Percentiles rank a stretch among this genome's conserved stretches.
Conservation (phyloP, 2,888 invertebrate species). For the Abrostola tripartita region DNA sequence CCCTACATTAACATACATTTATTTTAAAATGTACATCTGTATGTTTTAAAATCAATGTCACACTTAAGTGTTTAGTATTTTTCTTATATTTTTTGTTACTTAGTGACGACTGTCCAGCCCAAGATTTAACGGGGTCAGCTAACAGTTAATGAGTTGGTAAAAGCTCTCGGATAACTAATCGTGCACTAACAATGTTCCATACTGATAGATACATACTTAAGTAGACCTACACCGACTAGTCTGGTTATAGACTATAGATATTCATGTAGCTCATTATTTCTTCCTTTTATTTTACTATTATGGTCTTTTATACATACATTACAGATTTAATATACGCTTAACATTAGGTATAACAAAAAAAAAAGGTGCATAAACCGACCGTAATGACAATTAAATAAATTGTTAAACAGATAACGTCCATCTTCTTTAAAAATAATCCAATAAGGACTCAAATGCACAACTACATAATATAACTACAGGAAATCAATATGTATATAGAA, state of each 20-base stretch:
- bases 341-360: conserved; percentile 1
- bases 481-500: conserved; percentile 50
- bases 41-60: not conserved
- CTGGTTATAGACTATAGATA: conserved; percentile 9
- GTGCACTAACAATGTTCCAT: conserved; percentile 44
- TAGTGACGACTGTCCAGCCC: conserved; percentile 71
- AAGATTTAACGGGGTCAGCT: conserved; percentile 74
- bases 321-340: not conserved
- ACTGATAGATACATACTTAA: conserved; percentile 30
- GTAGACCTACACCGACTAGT: conserved; percentile 27
- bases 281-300: not conserved
- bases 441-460: conserved; percentile 35
- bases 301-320: not conserved
- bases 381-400: conserved; percentile 18
- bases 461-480: conserved; percentile 42
- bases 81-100: conserved; percentile 45
- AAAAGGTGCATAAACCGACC: conserved; percentile 7
- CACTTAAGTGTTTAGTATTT: conserved; percentile 23
- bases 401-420: conserved; percentile 24
- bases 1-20: too few relatives aligned
- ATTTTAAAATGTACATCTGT: too few relatives aligned
- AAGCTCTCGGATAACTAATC: conserved; percentile 75
- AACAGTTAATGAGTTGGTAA: conserved; percentile 84
- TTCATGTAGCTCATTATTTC: not conserved
- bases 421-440: conserved; percentile 44